A percentile compares a stretch with the other conserved stretches of the same genome.
phyloP scores from a whole-genome alignment of 2,888 invertebrate genomes.

The Lissocephala sabroskyi region DNA sequence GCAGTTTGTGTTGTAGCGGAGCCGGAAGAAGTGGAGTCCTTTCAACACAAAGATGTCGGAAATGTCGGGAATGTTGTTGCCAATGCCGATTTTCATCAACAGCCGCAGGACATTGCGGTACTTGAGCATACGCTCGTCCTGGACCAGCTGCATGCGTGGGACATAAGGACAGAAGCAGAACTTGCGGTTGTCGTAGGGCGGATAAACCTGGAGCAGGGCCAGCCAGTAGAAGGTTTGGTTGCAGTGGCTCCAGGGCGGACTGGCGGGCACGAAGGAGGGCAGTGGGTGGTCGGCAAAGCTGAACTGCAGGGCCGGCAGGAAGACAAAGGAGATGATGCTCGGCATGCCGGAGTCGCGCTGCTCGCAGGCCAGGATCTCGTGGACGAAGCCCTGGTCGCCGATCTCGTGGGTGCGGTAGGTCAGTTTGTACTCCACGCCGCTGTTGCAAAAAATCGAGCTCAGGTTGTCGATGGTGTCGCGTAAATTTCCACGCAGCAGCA shows the following conservation, averaged over 20 bases:
- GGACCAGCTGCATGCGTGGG: constrained; percentile 36
- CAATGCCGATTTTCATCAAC: constrained; percentile 34
- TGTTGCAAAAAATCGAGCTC: constrained; percentile 21
- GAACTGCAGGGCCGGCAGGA: constrained; percentile 39
- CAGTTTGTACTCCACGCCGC: constrained; percentile 27
- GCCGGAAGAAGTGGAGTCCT: constrained; percentile 39
- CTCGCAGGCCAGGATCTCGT: constrained; percentile 41
- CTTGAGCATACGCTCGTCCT: constrained; percentile 36
- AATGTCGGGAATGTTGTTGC: constrained; percentile 33
- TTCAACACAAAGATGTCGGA: constrained; percentile 40
- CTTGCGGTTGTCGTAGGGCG: constrained; percentile 33
- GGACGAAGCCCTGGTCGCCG: constrained; percentile 44
- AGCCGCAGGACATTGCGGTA: constrained; percentile 40
- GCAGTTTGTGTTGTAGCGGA: constrained; percentile 35
- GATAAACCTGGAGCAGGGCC: constrained; percentile 40
- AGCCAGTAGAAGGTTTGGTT: constrained; percentile 30
- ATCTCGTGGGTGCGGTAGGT: constrained; percentile 42
- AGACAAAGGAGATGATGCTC: constrained; percentile 40
- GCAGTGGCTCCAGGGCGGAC: constrained; percentile 35
- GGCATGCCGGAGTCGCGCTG: constrained; percentile 31
- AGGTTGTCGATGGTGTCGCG: constrained; percentile 28
- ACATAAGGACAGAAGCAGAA: constrained; percentile 49
- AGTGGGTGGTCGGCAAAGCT: constrained; percentile 29
- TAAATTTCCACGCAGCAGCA: constrained; percentile 36
- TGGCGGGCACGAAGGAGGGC: constrained; percentile 32